These are phyloP conservation scores for Melikaiella ostensackeni DNA, from an alignment of 2,888 invertebrate species.

Conservation along the genomic window DNA sequence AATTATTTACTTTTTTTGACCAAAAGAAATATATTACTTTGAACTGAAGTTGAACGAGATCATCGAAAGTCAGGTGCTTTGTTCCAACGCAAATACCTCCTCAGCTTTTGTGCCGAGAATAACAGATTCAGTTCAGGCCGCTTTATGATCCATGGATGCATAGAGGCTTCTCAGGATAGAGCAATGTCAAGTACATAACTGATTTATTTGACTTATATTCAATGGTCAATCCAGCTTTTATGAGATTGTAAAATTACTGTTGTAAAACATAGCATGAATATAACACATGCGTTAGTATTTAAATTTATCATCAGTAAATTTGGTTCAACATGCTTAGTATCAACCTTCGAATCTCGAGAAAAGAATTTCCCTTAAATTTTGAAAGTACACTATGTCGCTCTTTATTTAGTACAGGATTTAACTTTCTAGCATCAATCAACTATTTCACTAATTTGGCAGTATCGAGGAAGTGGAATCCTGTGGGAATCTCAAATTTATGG, in stretches of 20 bases:
- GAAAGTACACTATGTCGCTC: not conserved
- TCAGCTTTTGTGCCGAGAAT: not conserved
- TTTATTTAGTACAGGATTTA: not conserved
- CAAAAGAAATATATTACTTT: no score
- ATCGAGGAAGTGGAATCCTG: not conserved
- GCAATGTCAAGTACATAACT: slow-evolving; percentile 5
- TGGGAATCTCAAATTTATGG: slow-evolving; percentile 5
- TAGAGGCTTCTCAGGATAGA: not conserved
- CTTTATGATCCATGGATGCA: slow-evolving; percentile 23
- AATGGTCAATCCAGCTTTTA: not conserved
- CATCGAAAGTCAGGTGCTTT: not conserved
- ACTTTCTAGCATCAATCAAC: not conserved
- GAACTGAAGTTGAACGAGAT: not conserved
- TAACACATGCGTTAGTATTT: not conserved
- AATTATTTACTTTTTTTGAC: no score
- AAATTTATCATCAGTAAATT: not conserved
- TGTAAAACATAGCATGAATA: not conserved
- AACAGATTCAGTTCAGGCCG: not conserved
- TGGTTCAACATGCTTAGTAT: not conserved
- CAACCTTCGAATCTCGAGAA: not conserved
- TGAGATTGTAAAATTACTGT: slow-evolving; percentile 13
- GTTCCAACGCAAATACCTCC: not conserved
- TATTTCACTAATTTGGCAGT: not conserved
- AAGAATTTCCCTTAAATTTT: not conserved
- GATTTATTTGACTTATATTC: slow-evolving; percentile 24